A percentile compares a stretch with the other conserved stretches of the same genome.
Conservation (phyloP, 2,797 vertebrate genomes). For the Heteromormyrus szaboi region DNA sequence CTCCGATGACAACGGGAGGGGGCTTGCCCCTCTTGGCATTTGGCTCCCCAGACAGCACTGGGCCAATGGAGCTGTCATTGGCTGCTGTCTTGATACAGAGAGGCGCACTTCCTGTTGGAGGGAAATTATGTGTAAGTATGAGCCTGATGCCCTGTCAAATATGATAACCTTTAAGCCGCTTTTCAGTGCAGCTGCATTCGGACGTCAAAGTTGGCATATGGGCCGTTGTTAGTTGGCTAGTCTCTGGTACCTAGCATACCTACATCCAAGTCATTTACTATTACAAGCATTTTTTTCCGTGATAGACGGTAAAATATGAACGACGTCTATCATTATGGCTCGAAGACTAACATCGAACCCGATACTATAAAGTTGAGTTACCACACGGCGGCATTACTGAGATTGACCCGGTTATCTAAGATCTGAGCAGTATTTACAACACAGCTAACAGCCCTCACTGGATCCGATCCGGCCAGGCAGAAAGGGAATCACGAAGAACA, state of each 20-base stretch:
- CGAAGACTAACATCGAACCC: neutral
- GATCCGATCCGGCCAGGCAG: neutral
- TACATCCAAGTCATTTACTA: neutral
- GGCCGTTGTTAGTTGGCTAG: neutral
- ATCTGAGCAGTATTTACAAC: neutral
- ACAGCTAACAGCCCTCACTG: neutral
- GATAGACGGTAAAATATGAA: neutral
- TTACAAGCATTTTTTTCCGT: neutral
- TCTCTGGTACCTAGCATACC: neutral
- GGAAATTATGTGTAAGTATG: neutral
- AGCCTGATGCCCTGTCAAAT: neutral
- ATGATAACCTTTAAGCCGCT: neutral
- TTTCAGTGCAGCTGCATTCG: neutral
- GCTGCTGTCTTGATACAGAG: conserved; percentile 34
- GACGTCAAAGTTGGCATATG: neutral
- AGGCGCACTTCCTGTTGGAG: conserved; percentile 27
- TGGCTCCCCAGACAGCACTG: neutral
- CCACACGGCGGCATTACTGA: neutral
- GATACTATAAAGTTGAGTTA: neutral
- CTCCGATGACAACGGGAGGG: conserved; percentile 59
- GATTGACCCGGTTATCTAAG: neutral
- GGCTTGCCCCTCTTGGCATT: conserved; percentile 33
- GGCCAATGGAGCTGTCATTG: conserved; percentile 34
- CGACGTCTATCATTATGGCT: neutral
- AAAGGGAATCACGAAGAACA: neutral